These are phyloP conservation scores for Rhabdophis nuchalis DNA, from an alignment of 2,797 vertebrate species.

Conservation along the genomic window DNA sequence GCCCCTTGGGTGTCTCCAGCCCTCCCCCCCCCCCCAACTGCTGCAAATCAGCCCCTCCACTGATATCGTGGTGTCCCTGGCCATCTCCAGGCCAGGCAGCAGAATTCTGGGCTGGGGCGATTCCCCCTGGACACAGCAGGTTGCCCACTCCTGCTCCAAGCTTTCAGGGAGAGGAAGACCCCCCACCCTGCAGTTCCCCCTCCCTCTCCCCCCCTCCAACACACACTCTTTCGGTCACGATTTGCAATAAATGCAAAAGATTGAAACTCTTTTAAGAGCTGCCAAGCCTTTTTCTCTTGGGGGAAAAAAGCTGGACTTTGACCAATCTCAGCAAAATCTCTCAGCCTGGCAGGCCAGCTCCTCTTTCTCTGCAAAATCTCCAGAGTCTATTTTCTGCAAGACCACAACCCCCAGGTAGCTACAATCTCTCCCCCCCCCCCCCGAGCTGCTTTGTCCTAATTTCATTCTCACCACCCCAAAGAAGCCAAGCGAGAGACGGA, in stretches of 20 bases:
- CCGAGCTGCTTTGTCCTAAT: background rate
- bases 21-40: background rate
- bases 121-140: background rate
- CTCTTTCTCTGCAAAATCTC: background rate
- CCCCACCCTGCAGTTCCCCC: background rate
- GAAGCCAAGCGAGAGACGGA: background rate
- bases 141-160: background rate
- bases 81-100: background rate
- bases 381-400: background rate
- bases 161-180: background rate
- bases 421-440: no score
- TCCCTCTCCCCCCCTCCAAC: background rate
- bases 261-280: background rate
- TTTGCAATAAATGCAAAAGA: background rate
- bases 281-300: no score
- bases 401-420: background rate
- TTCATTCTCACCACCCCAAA: background rate
- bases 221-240: fast-evolving
- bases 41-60: background rate
- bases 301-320: background rate
- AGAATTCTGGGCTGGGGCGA: background rate
- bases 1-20: background rate
- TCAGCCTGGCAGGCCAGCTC: no score
- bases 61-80: background rate
- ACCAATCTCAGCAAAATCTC: background rate